Percentiles rank a stretch among this genome's conserved stretches.
These are phyloP conservation scores for Ommatoiulus sabulosus DNA, from an alignment of 2,888 invertebrate genomes.

Conservation along the genomic window DNA sequence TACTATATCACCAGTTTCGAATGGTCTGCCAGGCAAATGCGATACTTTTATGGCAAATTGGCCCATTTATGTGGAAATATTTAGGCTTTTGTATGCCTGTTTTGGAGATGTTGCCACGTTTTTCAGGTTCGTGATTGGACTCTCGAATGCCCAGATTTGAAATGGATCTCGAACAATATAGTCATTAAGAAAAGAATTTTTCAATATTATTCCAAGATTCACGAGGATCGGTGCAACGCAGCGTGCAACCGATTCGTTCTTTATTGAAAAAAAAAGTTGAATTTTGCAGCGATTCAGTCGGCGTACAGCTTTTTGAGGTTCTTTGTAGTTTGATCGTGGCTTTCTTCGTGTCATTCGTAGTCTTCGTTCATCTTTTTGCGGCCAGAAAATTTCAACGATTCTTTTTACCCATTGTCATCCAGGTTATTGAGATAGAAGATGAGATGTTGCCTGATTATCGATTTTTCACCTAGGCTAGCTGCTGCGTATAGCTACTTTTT, in stretches of 20 bases:
- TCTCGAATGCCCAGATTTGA: background rate
- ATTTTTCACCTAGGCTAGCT: slow-evolving; percentile 36
- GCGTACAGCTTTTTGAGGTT: background rate
- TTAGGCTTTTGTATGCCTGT: background rate
- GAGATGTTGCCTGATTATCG: slow-evolving; percentile 40
- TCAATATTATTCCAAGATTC: slow-evolving; percentile 16
- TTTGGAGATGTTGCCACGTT: background rate
- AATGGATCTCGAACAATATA: slow-evolving; percentile 3
- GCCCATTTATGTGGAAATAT: background rate
- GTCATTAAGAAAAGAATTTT: slow-evolving; percentile 13
- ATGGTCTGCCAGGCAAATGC: background rate
- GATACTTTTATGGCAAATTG: background rate
- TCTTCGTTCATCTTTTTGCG: slow-evolving; percentile 32
- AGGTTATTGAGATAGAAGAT: slow-evolving; percentile 43
- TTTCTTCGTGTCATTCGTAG: slow-evolving; percentile 4
- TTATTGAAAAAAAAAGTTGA: background rate
- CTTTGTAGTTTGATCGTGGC: slow-evolving; percentile 32
- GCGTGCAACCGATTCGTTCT: background rate
- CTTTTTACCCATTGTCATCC: slow-evolving; percentile 24
- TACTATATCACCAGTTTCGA: background rate
- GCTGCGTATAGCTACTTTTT: background rate
- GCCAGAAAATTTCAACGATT: slow-evolving; percentile 27
- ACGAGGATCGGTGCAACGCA: background rate
- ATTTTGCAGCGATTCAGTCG: slow-evolving; percentile 1
- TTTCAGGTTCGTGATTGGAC: background rate